phyloP scores from a whole-genome alignment of 2,888 invertebrate genomes.

The Aspidiotus rigidus region DNA sequence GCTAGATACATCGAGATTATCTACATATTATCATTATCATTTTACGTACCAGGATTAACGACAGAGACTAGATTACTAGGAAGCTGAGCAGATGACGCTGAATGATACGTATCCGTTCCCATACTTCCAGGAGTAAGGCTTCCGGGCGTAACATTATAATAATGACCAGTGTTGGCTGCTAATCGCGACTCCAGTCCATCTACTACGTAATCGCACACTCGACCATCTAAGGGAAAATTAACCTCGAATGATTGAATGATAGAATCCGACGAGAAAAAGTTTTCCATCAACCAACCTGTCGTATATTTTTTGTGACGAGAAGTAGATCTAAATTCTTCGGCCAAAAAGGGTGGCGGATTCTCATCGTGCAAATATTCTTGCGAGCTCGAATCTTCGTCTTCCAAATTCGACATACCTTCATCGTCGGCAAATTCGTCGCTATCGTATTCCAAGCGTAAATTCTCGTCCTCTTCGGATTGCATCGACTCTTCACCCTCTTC shows the following conservation, averaged over 20 bases:
- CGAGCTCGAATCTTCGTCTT: constrained; percentile 46
- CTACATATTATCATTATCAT: not conserved
- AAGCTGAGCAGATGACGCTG: constrained; percentile 13
- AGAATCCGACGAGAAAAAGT: not conserved
- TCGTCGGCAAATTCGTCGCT: constrained; percentile 53
- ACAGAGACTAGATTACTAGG: constrained; percentile 31
- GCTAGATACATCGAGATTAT: not conserved
- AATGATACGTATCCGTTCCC: constrained; percentile 5
- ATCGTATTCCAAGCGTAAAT: constrained; percentile 45
- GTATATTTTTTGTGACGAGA: constrained; percentile 23
- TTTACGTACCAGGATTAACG: constrained; percentile 15
- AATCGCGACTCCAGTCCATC: constrained; percentile 37
- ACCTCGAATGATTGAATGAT: no score
- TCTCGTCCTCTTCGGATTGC: constrained; percentile 59
- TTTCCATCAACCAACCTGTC: constrained; percentile 10
- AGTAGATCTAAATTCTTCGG: constrained; percentile 43
- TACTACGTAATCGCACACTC: constrained; percentile 37
- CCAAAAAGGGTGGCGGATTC: constrained; percentile 39
- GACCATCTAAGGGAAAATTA: constrained; percentile 34
- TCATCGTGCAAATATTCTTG: constrained; percentile 49
- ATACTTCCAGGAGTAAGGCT: not conserved
- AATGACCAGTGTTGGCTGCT: constrained; percentile 36
- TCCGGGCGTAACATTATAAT: constrained; percentile 34
- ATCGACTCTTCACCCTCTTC: constrained; percentile 59
- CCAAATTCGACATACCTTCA: constrained; percentile 48